Percentiles rank a stretch among this genome's conserved stretches.
phyloP scores from a whole-genome alignment of 2,888 invertebrate species.

The Hypomecis punctinalis region DNA sequence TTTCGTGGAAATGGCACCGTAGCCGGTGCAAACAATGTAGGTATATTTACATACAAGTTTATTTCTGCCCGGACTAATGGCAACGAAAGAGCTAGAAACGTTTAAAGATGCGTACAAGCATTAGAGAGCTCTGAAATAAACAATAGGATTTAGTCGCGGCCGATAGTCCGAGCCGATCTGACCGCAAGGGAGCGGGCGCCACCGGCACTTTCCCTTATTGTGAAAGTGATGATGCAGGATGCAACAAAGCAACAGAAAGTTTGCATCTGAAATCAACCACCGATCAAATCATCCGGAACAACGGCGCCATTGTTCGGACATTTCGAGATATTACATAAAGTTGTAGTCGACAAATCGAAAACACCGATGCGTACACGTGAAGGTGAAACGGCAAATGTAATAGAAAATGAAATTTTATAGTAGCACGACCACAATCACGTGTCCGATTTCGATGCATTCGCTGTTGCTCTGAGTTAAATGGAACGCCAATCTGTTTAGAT shows the following conservation, averaged over 20 bases:
- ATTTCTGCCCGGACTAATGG: neutral
- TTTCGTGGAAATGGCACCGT: too few species aligned
- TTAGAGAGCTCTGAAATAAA: slow-evolving; percentile 75
- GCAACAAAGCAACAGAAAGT: slow-evolving; percentile 68
- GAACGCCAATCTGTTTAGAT: slow-evolving; percentile 64
- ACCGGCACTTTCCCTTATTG: slow-evolving; percentile 79
- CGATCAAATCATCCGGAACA: slow-evolving; percentile 52
- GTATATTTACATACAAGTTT: neutral
- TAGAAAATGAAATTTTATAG: slow-evolving; percentile 59
- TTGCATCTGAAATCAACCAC: slow-evolving; percentile 68
- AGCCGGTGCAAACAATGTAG: too few species aligned
- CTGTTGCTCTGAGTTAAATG: slow-evolving; percentile 55
- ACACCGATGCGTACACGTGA: slow-evolving; percentile 35
- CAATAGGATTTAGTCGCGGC: slow-evolving; percentile 76
- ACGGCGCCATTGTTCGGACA: slow-evolving; percentile 45
- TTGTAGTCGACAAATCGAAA: slow-evolving; percentile 36
- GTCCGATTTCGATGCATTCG: slow-evolving; percentile 54
- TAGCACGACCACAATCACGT: slow-evolving; percentile 53
- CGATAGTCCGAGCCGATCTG: slow-evolving; percentile 75
- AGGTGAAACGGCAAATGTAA: slow-evolving; percentile 44
- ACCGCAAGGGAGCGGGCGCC: slow-evolving; percentile 82
- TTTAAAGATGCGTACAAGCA: slow-evolving; percentile 57
- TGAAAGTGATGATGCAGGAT: slow-evolving; percentile 82
- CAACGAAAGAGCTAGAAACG: slow-evolving; percentile 59
- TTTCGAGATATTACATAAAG: slow-evolving; percentile 40